These are phyloP conservation scores for Myrmophylax atrothorax DNA, from an alignment of 2,113 vertebrate genomes.

Conservation along the genomic window DNA sequence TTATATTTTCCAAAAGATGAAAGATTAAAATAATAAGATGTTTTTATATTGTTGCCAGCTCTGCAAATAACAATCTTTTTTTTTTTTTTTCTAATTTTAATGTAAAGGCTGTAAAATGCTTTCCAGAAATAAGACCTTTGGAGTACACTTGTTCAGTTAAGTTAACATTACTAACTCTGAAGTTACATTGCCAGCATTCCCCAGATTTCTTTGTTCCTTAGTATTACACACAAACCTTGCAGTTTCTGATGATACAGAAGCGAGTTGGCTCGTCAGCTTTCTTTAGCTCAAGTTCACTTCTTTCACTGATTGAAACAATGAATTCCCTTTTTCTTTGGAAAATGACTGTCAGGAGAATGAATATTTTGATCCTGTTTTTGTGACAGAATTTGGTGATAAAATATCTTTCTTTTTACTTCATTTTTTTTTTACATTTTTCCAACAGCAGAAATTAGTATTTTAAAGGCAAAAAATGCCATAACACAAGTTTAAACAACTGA, in stretches of 20 bases:
- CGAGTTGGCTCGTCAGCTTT: background rate
- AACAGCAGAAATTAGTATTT: background rate
- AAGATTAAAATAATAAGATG: background rate
- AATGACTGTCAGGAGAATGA: background rate
- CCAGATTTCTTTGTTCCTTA: background rate
- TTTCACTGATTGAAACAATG: background rate
- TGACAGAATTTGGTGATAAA: background rate
- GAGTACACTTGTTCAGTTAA: background rate
- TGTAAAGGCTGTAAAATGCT: background rate
- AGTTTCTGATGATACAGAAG: background rate
- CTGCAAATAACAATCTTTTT: background rate
- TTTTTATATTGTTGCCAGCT: background rate
- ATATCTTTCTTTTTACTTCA: background rate
- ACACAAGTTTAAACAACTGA: constrained; percentile 57
- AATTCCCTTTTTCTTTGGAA: background rate
- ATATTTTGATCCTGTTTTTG: background rate
- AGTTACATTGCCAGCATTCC: background rate
- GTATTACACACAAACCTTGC: background rate
- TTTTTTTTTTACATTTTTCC: constrained; percentile 5
- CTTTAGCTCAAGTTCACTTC: background rate
- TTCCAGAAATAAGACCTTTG: background rate
- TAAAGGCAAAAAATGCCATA: constrained; percentile 27
- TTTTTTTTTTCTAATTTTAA: background rate
- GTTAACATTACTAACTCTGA: background rate
- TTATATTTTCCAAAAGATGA: background rate